Conservation (phyloP, 2,888 invertebrate genomes). For the Teinopalpus imperialis region DNA sequence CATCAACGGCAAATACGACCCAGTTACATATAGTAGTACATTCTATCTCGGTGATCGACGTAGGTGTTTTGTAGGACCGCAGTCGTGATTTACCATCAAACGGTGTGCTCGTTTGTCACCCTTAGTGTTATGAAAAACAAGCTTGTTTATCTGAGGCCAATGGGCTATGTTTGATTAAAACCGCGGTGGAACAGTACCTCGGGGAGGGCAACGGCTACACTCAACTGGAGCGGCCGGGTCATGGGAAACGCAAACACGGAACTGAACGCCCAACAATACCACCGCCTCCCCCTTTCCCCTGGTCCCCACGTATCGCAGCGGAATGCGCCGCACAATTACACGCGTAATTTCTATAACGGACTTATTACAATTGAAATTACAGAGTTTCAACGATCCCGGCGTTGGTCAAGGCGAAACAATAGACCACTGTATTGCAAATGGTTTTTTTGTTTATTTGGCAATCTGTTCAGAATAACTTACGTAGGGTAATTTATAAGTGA, state of each 20-base stretch:
- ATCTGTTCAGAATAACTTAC: neutral
- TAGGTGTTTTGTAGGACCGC: no score
- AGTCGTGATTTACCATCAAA: no score
- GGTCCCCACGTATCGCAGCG: constrained; percentile 26
- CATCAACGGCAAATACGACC: no score
- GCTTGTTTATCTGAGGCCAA: constrained; percentile 10
- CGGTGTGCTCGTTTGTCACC: no score
- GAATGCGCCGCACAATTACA: constrained; percentile 32
- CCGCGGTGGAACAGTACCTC: neutral
- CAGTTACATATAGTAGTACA: no score
- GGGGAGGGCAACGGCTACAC: neutral
- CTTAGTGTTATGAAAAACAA: no score
- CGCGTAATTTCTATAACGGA: constrained; percentile 30
- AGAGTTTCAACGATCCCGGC: constrained; percentile 18
- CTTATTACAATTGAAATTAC: constrained; percentile 32
- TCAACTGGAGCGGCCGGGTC: constrained; percentile 36
- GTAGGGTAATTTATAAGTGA: neutral
- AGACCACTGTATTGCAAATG: constrained; percentile 5
- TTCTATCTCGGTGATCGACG: no score
- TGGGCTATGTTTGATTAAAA: constrained; percentile 12
- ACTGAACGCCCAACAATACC: constrained; percentile 40
- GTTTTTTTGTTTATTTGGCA: constrained; percentile 5
- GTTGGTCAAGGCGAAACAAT: constrained; percentile 30
- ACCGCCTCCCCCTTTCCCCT: no score
- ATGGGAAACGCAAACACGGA: constrained; percentile 53